Evolutionary conservation across 2,888 invertebrate species (phyloP).

Genomic region (Luffia ferchaultella): DNA sequence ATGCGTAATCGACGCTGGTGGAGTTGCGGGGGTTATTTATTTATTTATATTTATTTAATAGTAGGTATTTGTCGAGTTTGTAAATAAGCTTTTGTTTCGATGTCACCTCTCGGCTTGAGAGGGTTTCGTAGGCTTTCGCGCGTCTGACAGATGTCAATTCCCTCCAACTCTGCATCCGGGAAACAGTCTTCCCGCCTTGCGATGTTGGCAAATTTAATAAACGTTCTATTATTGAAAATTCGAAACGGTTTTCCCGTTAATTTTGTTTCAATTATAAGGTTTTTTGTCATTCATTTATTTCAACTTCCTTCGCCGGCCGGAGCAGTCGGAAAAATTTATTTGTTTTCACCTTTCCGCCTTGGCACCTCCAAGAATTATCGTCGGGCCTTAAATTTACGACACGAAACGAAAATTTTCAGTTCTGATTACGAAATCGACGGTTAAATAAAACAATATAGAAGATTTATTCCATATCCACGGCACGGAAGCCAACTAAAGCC

Average conservation of each 20-base stretch:
- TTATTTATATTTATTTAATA: no score
- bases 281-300: neutral
- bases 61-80: neutral
- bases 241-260: neutral
- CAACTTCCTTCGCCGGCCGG: neutral
- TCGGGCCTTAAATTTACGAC: neutral
- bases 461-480: neutral
- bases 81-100: neutral
- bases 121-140: neutral
- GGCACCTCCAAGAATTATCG: neutral
- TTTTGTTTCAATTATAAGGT: neutral
- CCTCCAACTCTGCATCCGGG: neutral
- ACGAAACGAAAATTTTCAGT: neutral
- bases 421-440: neutral
- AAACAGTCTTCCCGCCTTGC: neutral
- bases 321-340: neutral
- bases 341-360: neutral
- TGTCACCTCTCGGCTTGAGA: neutral
- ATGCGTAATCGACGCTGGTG: no score
- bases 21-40: no score
- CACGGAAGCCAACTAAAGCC: neutral
- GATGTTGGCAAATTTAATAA: neutral
- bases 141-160: neutral
- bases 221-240: neutral
- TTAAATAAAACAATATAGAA: neutral